Percentiles rank a stretch among this genome's conserved stretches.
These are phyloP conservation scores for Rhagoletis pomonella DNA, from an alignment of 1,140 invertebrate species.

Conservation along the genomic window DNA sequence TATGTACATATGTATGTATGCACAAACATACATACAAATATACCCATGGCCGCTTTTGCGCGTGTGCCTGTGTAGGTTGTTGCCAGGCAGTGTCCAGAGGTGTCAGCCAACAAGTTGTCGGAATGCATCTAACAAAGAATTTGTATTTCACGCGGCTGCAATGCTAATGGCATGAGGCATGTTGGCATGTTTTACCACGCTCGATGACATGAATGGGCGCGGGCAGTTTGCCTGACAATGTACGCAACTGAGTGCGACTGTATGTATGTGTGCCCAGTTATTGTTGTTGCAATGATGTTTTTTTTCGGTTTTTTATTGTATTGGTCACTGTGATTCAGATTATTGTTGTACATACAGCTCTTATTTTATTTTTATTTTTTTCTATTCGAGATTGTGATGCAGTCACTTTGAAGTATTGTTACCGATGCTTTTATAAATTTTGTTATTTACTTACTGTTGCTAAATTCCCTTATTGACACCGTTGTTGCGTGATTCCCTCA, in stretches of 20 bases:
- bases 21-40: not conserved
- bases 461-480: too few relatives aligned
- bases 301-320: not conserved
- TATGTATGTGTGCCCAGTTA: not conserved
- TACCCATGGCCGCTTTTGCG: not conserved
- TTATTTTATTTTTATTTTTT: not conserved
- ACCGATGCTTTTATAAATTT: not conserved
- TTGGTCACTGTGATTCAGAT: not conserved
- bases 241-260: not conserved
- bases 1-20: not conserved
- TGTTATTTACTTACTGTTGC: not conserved
- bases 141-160: conserved; percentile 66
- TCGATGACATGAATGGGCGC: conserved; percentile 74
- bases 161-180: conserved; percentile 71
- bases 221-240: conserved; percentile 55
- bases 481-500: too few relatives aligned
- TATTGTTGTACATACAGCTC: not conserved
- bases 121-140: conserved; percentile 74
- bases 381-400: not conserved
- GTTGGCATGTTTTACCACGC: conserved; percentile 71
- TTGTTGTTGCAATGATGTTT: not conserved
- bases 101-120: conserved; percentile 74
- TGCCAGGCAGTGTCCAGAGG: conserved; percentile 62
- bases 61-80: not conserved
- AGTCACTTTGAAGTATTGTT: conserved; percentile 8